Base-by-base conservation (phyloP, 2,797 vertebrate genomes). In the Cuniculus paca region DNA sequence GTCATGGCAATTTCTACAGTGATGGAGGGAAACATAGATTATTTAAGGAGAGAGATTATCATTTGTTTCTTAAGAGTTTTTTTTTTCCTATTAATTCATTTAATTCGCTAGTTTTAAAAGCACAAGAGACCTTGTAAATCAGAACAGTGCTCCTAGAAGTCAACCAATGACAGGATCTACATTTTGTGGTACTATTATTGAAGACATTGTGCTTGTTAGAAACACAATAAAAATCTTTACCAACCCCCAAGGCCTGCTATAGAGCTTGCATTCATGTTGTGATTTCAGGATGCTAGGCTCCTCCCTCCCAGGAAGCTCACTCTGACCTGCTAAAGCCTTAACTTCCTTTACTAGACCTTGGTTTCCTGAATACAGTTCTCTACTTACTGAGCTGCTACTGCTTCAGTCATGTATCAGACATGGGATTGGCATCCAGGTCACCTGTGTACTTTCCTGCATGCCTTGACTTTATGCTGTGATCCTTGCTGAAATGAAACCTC, bases 1-100 rank as follows among this genome's bases (percentile, higher is more conserved):
- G 56, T 68, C 56, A 39, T n/a, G 80, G 42, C 28, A 88, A 24
- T 84, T 95, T 95, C 52, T 95, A 8, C 93, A 85, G 72, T 61
- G 68, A 39, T 52, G 81, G 50, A 91, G 7, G 50, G 48, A 95
- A 94, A 4, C 45, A 56, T 54, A 50, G 91, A 70, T 88, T 90
- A 52, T 58, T 91, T 89, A 17, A 42, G 26, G 52, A 92, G 34
- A 52, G 4, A 20, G 58, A 74, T 70, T 80, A 81, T 61, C 13
- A 52, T 61, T 95, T 83, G 48, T 86, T 90, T 48, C 48, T 68
- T 56, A 85, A 81, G n/a, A 9, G n/a, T n/a, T n/a, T n/a, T 54
- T 34, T 26, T 92, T 74, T 52, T 12, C 50, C 60, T 22, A 92
- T 5, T 83, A 84, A 86, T 95, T 75, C 28, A 42, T 89, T 94